Evolutionary conservation across 2,888 invertebrate species (phyloP), one percentile per base, ranked within the genome.

Genomic region (Pristionchus mayeri): DNA sequence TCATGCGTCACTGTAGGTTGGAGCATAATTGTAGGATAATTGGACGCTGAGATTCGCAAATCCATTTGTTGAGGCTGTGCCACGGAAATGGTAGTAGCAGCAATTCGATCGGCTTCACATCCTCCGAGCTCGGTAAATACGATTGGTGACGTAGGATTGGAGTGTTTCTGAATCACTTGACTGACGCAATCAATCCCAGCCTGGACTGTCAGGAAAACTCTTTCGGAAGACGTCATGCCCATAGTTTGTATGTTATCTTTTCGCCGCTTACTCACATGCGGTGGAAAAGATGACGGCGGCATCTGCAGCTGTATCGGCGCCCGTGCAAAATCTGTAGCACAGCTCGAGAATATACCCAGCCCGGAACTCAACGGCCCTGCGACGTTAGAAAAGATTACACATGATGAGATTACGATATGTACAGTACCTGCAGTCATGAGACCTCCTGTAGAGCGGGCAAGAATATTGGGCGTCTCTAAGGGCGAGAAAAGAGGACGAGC

Each of bases 391-490:
- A 13, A 18, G 54, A 54, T 54, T 54, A 13, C 21, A 13, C 16
- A 21, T 9, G 54, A 13, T 21, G 7, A n/a, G 54, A 21, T 7
- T 21, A 4, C 13, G 21, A 13, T 54, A n/a, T 3, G 3, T 63
- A 63, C 24, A 7, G 63, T 50, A 78, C 76, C 76, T 4, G 71
- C 71, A 40, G 80, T 57, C 80, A 80, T 80, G 21, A 80, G 48
- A n/a, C 81, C 81, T 44, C 81, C 81, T 7, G 44, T 63, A 7
- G 48, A 48, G 13, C 81, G 30, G 16, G 54, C 60, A 3, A 84
- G 54, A 34, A 84, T 52, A 24, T 84, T 84, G 13, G 84, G 84
- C 16, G 84, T 84, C 52, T 84, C 84, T 30, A 84, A 54, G 13
- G 84, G 75, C 18, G 52, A 52, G 54, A 84, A 84, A 4, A 84